phyloP scores from a whole-genome alignment of 2,888 invertebrate genomes.

The Calameuta filiformis region DNA sequence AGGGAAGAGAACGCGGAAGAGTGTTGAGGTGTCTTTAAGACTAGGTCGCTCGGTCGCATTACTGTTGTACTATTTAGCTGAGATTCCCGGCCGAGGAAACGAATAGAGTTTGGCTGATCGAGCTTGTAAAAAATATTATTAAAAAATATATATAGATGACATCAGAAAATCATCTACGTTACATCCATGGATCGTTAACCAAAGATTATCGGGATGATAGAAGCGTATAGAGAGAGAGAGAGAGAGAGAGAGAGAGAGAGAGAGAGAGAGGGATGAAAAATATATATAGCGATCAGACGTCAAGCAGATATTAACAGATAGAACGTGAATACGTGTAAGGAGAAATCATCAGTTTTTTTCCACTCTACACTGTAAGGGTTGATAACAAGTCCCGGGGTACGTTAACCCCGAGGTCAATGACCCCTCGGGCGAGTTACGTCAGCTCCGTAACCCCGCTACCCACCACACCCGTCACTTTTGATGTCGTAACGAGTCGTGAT shows the following conservation, averaged over 20 bases:
- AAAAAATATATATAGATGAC: background rate
- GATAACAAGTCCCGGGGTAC: conserved; percentile 56
- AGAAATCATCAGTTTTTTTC: conserved; percentile 36
- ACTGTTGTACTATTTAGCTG: conserved; percentile 45
- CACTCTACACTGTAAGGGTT: conserved; percentile 37
- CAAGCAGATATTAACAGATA: conserved; percentile 19
- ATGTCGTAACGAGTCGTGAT: conserved; percentile 66
- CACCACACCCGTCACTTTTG: conserved; percentile 55
- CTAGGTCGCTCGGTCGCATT: conserved; percentile 65
- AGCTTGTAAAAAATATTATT: background rate
- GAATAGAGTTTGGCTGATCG: background rate
- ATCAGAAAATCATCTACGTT: background rate
- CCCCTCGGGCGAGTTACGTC: conserved; percentile 61
- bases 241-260: conserved; percentile 8
- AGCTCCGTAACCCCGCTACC: conserved; percentile 29
- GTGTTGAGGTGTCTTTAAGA: conserved; percentile 61
- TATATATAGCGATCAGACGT: background rate
- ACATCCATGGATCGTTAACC: background rate
- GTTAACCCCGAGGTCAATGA: conserved; percentile 63
- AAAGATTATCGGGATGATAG: background rate
- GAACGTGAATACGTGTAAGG: conserved; percentile 23
- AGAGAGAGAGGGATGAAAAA: conserved; percentile 15
- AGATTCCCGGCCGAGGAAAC: background rate
- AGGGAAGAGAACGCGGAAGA: conserved; percentile 64
- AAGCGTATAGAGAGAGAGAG: conserved; percentile 12